Conservation (phyloP, 1,140 invertebrate genomes). For the Dendrolimus kikuchii region DNA sequence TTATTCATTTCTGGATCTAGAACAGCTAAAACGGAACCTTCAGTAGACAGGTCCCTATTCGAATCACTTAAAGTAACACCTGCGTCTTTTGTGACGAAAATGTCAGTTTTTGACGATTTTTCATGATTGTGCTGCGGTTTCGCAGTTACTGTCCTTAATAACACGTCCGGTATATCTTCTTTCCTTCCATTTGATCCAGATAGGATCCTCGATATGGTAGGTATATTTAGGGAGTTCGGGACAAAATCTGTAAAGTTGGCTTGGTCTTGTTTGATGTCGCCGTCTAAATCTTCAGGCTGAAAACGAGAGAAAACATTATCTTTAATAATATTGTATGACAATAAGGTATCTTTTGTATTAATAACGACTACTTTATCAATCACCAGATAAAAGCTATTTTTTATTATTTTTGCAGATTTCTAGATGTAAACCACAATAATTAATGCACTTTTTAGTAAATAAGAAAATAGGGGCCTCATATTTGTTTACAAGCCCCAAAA, state of each 20-base stretch:
- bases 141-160: constrained; percentile 79
- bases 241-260: constrained; percentile 76
- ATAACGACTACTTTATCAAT: too few species aligned
- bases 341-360: neutral
- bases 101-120: constrained; percentile 55
- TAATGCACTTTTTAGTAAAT: too few species aligned
- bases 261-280: constrained; percentile 62
- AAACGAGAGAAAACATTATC: constrained; percentile 25
- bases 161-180: constrained; percentile 83
- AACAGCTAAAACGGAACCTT: constrained; percentile 64
- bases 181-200: constrained; percentile 86
- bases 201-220: constrained; percentile 85
- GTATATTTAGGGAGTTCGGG: constrained; percentile 75
- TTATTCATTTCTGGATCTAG: constrained; percentile 71
- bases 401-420: too few species aligned
- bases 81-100: constrained; percentile 56
- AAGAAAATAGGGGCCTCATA: too few species aligned
- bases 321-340: neutral
- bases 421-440: too few species aligned
- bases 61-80: constrained; percentile 56
- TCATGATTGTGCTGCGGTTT: constrained; percentile 70
- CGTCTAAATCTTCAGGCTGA: constrained; percentile 67
- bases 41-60: constrained; percentile 57
- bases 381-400: too few species aligned
- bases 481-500: too few species aligned